Percentiles rank a stretch among this genome's conserved stretches.
phyloP scores from a whole-genome alignment of 2,888 invertebrate species.

The Hanleya hanleyi region DNA sequence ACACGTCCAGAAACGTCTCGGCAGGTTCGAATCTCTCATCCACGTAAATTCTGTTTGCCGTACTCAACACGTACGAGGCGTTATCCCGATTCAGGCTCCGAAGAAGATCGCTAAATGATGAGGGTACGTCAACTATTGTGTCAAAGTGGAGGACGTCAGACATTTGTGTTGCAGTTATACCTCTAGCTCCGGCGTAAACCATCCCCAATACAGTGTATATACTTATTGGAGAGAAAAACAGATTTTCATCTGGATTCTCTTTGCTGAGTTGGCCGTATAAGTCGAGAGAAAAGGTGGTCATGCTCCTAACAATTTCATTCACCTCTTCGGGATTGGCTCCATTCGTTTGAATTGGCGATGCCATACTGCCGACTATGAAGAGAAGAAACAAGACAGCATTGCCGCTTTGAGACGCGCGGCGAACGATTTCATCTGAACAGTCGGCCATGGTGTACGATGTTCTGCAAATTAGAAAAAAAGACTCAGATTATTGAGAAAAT shows the following conservation, averaged over 20 bases:
- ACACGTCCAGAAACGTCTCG: constrained; percentile 46
- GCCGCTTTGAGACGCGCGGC: too few relatives aligned
- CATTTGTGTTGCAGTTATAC: constrained; percentile 58
- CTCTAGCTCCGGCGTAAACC: constrained; percentile 71
- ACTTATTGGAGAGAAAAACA: constrained; percentile 73
- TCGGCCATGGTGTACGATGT: too few relatives aligned
- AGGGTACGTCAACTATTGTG: too few relatives aligned
- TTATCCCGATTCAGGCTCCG: constrained; percentile 33
- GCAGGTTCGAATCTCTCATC: constrained; percentile 41
- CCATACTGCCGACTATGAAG: too few relatives aligned
- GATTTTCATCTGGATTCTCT: background rate
- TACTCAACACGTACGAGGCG: constrained; percentile 45
- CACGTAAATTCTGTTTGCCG: constrained; percentile 62
- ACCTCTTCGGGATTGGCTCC: too few relatives aligned
- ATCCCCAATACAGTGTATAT: constrained; percentile 72
- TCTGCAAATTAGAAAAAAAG: too few relatives aligned
- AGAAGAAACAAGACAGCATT: too few relatives aligned
- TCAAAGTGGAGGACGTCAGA: constrained; percentile 34
- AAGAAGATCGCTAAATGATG: constrained; percentile 38
- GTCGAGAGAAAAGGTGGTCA: background rate
- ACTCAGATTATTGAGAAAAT: too few relatives aligned
- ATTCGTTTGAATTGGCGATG: too few relatives aligned
- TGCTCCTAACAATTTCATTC: too few relatives aligned
- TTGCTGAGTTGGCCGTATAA: background rate
- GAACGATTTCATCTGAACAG: too few relatives aligned